phyloP scores from a whole-genome alignment of 2,113 vertebrate species.

The Bufo bufo region DNA sequence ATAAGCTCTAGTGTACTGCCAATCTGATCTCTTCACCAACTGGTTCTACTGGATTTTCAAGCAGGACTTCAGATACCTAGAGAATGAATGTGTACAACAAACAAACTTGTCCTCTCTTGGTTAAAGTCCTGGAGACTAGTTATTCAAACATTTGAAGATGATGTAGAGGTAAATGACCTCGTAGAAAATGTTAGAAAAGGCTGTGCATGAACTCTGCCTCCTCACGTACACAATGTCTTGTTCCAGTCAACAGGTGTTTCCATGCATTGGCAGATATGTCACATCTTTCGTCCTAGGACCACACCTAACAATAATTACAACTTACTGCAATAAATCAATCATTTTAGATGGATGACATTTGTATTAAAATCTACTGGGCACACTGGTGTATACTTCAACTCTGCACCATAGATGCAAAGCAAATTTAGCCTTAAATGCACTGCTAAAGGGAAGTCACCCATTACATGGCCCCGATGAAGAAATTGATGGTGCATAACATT shows the following conservation, averaged over 20 bases:
- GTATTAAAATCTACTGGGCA: too few relatives aligned
- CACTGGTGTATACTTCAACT: too few relatives aligned
- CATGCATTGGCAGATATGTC: not conserved
- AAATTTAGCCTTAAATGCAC: too few relatives aligned
- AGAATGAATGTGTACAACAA: not conserved
- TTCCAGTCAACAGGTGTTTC: not conserved
- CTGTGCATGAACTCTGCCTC: not conserved
- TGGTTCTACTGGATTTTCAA: slow-evolving; percentile 57
- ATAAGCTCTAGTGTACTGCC: slow-evolving; percentile 17
- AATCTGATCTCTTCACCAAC: slow-evolving; percentile 47
- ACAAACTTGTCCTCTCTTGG: not conserved
- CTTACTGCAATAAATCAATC: not conserved
- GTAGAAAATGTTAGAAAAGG: not conserved
- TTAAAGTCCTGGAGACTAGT: slow-evolving; percentile 13
- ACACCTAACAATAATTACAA: not conserved
- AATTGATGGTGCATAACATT: too few relatives aligned
- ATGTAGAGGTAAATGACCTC: not conserved
- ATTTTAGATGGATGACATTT: not conserved
- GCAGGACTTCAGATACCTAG: not conserved
- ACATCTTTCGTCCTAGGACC: not conserved
- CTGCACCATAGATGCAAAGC: too few relatives aligned
- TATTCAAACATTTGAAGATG: slow-evolving; percentile 2
- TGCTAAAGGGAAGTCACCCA: too few relatives aligned
- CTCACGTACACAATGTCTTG: not conserved
- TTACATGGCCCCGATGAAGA: too few relatives aligned